Percentiles rank a stretch among this genome's conserved stretches.
These are phyloP conservation scores for Protophormia terraenovae DNA, from an alignment of 2,888 invertebrate genomes.

Conservation along the genomic window DNA sequence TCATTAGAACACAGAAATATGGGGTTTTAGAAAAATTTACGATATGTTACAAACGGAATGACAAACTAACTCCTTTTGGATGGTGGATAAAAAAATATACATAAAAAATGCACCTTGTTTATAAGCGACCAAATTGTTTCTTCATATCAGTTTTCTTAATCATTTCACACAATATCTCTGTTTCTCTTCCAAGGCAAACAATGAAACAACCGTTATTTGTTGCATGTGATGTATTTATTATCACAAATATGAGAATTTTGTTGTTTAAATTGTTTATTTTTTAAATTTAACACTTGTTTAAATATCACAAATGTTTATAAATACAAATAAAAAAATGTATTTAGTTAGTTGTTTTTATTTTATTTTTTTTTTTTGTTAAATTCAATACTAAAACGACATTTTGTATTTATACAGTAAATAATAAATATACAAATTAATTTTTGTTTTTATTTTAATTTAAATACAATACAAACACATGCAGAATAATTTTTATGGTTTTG, in stretches of 20 bases:
- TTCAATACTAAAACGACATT: neutral
- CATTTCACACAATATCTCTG: neutral
- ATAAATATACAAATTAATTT: neutral
- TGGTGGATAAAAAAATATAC: no score
- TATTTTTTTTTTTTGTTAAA: neutral
- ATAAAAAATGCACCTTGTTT: no score
- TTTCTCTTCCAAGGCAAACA: neutral
- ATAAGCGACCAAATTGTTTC: no score
- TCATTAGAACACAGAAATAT: no score
- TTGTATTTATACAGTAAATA: neutral
- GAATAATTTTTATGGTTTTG: neutral
- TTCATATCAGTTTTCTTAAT: no score
- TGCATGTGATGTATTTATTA: neutral
- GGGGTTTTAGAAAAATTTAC: no score
- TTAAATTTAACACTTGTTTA: conserved; percentile 47
- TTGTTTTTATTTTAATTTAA: neutral
- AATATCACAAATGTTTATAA: conserved; percentile 10
- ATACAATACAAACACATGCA: neutral
- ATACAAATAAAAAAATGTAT: no score
- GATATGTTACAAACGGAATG: no score
- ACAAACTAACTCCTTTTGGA: no score
- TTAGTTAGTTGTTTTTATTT: neutral
- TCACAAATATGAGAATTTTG: neutral
- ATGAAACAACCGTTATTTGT: neutral
- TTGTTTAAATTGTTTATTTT: neutral